Conservation (phyloP, 2,888 invertebrate genomes). For the Neelides folsomi region DNA sequence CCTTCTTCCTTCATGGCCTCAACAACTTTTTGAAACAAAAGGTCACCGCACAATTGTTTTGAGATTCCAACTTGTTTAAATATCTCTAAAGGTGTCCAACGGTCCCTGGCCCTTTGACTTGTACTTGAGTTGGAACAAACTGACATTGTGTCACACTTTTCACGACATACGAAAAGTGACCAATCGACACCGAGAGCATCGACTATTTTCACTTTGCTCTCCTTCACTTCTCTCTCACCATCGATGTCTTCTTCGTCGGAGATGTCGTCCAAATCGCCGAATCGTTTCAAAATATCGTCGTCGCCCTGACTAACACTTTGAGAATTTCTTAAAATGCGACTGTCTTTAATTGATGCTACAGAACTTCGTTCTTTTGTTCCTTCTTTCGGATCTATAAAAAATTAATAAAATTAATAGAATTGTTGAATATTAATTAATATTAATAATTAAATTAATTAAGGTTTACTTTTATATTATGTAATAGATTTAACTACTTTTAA, state of each 20-base stretch:
- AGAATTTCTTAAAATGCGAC: constrained; percentile 15
- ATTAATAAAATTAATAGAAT: no score
- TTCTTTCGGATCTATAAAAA: no score
- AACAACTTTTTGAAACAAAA: constrained; percentile 42
- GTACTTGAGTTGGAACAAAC: constrained; percentile 36
- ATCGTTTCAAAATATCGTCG: constrained; percentile 58
- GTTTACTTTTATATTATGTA: no score
- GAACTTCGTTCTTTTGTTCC: no score
- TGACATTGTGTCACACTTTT: constrained; percentile 51
- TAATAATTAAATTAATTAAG: no score
- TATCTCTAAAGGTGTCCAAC: constrained; percentile 54
- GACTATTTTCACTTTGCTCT: constrained; percentile 58
- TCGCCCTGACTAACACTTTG: constrained; percentile 25
- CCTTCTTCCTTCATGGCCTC: constrained; percentile 26
- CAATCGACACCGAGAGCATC: constrained; percentile 93
- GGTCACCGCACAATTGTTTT: constrained; percentile 58
- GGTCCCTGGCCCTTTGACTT: constrained; percentile 49
- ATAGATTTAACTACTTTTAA: no score
- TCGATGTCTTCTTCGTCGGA: constrained; percentile 72
- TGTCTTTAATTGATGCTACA: no score
- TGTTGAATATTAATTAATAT: no score
- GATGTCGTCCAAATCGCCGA: constrained; percentile 76
- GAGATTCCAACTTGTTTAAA: constrained; percentile 70
- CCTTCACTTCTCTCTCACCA: constrained; percentile 58
- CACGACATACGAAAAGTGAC: constrained; percentile 60